These are phyloP conservation scores for Montipora cactus DNA, from an alignment of 64 coral and sea anemone genomes.

Conservation along the genomic window DNA sequence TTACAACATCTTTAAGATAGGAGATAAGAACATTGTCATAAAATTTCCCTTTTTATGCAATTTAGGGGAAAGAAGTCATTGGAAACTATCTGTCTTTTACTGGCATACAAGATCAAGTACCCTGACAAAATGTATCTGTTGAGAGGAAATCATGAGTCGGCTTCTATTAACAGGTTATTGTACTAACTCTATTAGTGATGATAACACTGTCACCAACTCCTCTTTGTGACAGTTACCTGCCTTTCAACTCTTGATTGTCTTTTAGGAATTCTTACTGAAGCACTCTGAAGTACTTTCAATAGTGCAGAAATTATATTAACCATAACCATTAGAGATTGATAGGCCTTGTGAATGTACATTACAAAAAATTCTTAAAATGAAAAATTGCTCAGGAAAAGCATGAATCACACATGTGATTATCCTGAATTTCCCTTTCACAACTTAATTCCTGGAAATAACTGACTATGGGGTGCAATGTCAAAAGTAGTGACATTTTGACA, in stretches of 20 bases:
- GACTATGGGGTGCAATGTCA: too few species aligned
- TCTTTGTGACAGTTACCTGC: background rate
- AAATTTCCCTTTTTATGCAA: background rate
- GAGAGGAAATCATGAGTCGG: constrained; percentile 91
- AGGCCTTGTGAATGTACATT: too few species aligned
- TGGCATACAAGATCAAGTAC: constrained; percentile 95
- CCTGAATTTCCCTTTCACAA: too few species aligned
- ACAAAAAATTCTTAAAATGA: too few species aligned
- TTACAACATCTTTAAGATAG: background rate
- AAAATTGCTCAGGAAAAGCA: too few species aligned
- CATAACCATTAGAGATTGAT: too few species aligned
- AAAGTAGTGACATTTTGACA: too few species aligned
- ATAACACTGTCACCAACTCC: background rate
- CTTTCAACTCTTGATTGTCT: background rate
- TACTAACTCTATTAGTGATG: background rate
- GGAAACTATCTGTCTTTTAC: constrained; percentile 91
- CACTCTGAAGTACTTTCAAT: too few species aligned
- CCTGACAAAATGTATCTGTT: constrained; percentile 84
- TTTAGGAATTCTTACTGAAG: too few species aligned
- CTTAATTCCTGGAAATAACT: too few species aligned
- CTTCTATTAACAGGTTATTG: constrained; percentile 88
- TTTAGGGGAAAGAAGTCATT: constrained; percentile 89
- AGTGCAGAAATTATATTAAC: too few species aligned
- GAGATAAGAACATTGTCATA: background rate
- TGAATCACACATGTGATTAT: too few species aligned